Evolutionary conservation across 2,888 invertebrate species (phyloP).

Genomic region (Andrena marginata): DNA sequence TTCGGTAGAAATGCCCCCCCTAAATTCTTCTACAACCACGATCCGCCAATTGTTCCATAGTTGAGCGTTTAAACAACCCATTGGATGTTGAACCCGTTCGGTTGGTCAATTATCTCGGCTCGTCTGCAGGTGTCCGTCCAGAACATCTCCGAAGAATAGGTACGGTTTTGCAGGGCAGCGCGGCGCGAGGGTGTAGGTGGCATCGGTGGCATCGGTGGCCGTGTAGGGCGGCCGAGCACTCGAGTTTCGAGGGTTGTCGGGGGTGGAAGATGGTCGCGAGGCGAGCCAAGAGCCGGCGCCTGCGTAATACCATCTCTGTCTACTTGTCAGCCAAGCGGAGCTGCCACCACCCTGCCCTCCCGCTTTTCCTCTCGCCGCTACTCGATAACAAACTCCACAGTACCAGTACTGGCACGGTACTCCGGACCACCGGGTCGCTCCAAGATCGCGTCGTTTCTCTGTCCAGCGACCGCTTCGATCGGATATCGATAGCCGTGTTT

Average conservation of each 20-base stretch:
- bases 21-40: no score
- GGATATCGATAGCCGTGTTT: slow-evolving; percentile 55
- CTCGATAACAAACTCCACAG: slow-evolving; percentile 81
- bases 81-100: background rate
- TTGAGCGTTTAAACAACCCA: background rate
- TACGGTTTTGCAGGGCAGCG: slow-evolving; percentile 12
- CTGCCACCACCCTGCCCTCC: slow-evolving; percentile 79
- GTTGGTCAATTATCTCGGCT: background rate
- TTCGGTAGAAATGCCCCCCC: no score
- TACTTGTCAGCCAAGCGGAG: slow-evolving; percentile 77
- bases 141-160: slow-evolving; percentile 24
- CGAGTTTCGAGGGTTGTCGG: slow-evolving; percentile 36
- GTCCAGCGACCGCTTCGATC: slow-evolving; percentile 16
- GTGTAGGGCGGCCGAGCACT: slow-evolving; percentile 46
- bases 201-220: slow-evolving; percentile 50
- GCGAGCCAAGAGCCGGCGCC: slow-evolving; percentile 53
- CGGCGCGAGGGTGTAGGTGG: slow-evolving; percentile 32
- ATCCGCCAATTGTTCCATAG: background rate
- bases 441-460: slow-evolving; percentile 42
- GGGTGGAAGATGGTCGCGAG: slow-evolving; percentile 34
- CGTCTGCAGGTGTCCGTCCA: background rate
- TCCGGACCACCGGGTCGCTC: slow-evolving; percentile 80
- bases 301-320: slow-evolving; percentile 66
- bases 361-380: slow-evolving; percentile 70
- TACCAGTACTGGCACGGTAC: slow-evolving; percentile 83